Base-by-base conservation (phyloP, 2,113 vertebrate genomes). In the Morone chrysops region DNA sequence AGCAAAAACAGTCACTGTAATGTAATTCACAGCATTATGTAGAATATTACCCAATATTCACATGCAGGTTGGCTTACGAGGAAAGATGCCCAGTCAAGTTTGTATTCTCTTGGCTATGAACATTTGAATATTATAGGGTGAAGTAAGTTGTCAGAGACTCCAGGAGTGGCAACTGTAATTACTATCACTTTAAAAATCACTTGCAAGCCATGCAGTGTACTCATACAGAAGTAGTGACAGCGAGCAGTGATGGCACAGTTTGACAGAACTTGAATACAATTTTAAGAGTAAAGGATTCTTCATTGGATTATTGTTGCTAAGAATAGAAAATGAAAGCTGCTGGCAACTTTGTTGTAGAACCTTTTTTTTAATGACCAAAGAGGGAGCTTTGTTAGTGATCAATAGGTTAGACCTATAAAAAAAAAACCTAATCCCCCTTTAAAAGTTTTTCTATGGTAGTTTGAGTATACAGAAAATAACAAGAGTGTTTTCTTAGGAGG, bases 161-260 rank as follows among this genome's bases (percentile, higher is more conserved):
- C 8, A 25, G 12, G 38, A 47, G 18, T 14, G 67, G 40, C n/a
- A 41, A 63, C 22, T 66, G 20, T 48, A 69, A 74, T 70, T 43
- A 75, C 40, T 13, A 50, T 63, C n/a, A 75, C 56, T 69, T 80
- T 48, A 69, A 48, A 56, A 73, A 63, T 65, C 74, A 71, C 47
- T 77, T 56, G 8, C 12, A 59, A 31, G 31, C 56, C 40, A 16
- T 12, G 31, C 5, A 31, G 41, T 68, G 36, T 31, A 41, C 25
- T 53, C 43, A 0, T 40, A 60, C 40, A 61, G 18, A 14, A 45
- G 54, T 41, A 51, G 31, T 67, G 53, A 65, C 36, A 57, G 48
- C 1, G 17, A 75, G 48, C 6, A 57, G 79, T 51, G 25, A 43
- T 62, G 17, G 50, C 25, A 18, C 66, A 74, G 56, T 80, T 59